Base-by-base conservation (phyloP, 2,113 vertebrate species). In the Eulacestoma nigropectus region DNA sequence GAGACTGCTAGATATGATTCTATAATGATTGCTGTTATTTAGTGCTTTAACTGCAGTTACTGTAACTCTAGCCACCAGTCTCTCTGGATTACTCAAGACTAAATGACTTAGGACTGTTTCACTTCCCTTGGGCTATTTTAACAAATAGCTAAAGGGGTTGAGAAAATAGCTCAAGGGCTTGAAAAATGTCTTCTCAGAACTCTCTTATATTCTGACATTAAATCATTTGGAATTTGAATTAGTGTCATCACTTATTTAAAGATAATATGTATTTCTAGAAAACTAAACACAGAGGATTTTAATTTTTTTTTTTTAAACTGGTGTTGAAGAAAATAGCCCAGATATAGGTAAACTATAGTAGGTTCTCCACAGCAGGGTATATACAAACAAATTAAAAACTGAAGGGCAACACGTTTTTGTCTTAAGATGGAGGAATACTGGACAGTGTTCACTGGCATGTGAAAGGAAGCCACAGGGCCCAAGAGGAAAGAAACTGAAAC, bases 91-190 rank as follows among this genome's bases (percentile, higher is more conserved):
- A 72, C 17, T 82, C 35, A 56, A 50, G 42, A 72, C 21, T 60
- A 93, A 91, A 84, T 82, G 57, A 75, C 47, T 87, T 91, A 87
- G 30, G 77, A 75, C 60, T 91, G 13, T 70, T 93, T 93, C 21
- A 35, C 33, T 68, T 87, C 81, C 77, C 62, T 59, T 82, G 78
- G 68, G 81, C 60, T 91, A 82, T 87, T 89, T 68, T 41, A 94
- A 30, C 56, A 95, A 89, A 94, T 72, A 86, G 89, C 47, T 89
- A 44, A 87, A 89, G 69, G 52, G 47, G 14, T 11, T 69, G 73
- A 92, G 35, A 87, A 93, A 91, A 92, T 64, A 95, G 87, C 81
- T 93, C 82, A 65, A 81, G 73, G 77, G 21, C 10, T 39, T 84
- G 60, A 87, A 89, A 89, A 93, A 82, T 44, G 14, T 79, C 57